Evolutionary conservation across 2,113 vertebrate species (phyloP).

Genomic region (Zosterops pallidus): DNA sequence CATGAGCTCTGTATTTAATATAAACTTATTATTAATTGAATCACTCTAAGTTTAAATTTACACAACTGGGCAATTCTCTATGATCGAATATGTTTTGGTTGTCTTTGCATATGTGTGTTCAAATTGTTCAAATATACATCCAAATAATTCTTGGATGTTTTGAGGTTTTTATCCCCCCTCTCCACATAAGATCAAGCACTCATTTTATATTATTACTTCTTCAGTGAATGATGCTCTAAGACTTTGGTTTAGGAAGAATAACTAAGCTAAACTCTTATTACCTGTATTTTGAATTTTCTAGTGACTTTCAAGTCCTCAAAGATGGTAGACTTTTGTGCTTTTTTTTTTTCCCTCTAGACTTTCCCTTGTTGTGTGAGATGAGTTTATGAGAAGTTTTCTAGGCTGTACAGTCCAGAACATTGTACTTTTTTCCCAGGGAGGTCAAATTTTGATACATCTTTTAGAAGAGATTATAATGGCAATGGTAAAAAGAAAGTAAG

Average conservation of each 20-base stretch:
- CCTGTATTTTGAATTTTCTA: background rate
- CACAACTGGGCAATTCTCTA: background rate
- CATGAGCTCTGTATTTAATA: background rate
- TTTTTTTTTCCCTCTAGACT: background rate
- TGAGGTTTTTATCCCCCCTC: background rate
- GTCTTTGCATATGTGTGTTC: background rate
- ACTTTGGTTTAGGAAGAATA: background rate
- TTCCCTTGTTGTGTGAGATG: background rate
- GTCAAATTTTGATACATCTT: background rate
- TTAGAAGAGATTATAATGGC: background rate
- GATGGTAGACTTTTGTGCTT: fast-evolving
- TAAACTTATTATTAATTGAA: background rate
- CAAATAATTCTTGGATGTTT: background rate
- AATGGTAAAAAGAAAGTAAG: background rate
- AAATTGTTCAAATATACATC: background rate
- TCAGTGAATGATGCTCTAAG: background rate
- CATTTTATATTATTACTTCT: background rate
- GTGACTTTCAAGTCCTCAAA: background rate
- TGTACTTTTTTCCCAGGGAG: background rate
- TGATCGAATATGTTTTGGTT: background rate
- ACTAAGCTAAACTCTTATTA: background rate
- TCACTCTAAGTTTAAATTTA: background rate
- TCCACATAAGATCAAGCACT: background rate
- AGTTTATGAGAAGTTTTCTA: background rate
- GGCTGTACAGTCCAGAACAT: background rate